Base-by-base conservation (phyloP, 2,888 invertebrate species). In the Ophraella communa region DNA sequence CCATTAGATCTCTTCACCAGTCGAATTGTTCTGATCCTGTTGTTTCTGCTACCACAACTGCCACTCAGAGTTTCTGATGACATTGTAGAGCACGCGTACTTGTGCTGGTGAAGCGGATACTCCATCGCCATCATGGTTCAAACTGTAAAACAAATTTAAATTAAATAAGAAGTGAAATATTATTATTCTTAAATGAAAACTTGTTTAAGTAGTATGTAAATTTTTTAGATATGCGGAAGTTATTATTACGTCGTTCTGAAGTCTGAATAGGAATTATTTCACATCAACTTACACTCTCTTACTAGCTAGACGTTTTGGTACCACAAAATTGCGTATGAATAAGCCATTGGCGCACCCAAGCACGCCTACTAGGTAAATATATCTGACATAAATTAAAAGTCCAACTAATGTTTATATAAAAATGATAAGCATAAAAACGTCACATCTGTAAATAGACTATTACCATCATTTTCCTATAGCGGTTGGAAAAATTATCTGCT, bases 1-100 rank as follows among this genome's bases (percentile, higher is more conserved):
- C 72, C 69, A 53, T 74, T 69, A 62, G 69, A 55, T 8, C 85
- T 86, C 54, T 88, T 83, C 14, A 87, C 83, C 66, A 87, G 81
- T 20, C 89, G 85, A 64, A 88, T 82, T 11, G 88, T 86, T 24
- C 88, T 84, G 44, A 89, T 83, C 10, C 88, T 84, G 53, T 87
- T 85, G 77, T 84, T 84, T 64, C 85, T 80, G 69, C 84, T 83
- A 52, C 84, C 79, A 69, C 80, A 82, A 71, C 81, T 81, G 56
- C 81, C 81, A 23, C 85, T 85, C 53, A 82, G 67, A 1, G 82
- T 82, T 67, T 82, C 83, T 17, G 81, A 79, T 54, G 80, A 79
- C 72, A 81, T 76, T 7, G 78, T 79, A 3, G 81, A 80, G 52
- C 75, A 76, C 35, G 79, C 79, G 71, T 78, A 79, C 59, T 80